Conservation (phyloP, 2,888 invertebrate species). For the Drosophila trichaetosa region DNA sequence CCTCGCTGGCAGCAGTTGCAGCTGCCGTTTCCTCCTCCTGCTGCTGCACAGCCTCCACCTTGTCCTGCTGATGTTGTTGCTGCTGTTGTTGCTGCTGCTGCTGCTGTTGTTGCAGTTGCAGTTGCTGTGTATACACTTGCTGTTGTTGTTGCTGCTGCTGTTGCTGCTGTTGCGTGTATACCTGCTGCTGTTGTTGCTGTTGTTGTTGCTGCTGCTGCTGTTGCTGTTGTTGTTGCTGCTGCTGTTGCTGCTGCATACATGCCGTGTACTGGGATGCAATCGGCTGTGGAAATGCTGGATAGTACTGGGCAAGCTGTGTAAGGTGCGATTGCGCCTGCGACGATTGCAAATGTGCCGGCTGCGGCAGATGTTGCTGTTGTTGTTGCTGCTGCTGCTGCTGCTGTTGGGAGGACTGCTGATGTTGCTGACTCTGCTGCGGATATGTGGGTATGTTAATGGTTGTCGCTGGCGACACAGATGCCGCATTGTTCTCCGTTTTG, state of each 20-base stretch:
- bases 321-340: slow-evolving; percentile 90
- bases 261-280: slow-evolving; percentile 84
- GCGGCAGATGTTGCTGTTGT: slow-evolving; percentile 86
- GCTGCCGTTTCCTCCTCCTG: slow-evolving; percentile 71
- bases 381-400: slow-evolving; percentile 82
- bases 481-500: slow-evolving; percentile 82
- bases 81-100: slow-evolving; percentile 75
- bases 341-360: slow-evolving; percentile 91
- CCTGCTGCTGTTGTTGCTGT: slow-evolving; percentile 77
- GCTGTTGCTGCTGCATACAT: slow-evolving; percentile 83
- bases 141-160: slow-evolving; percentile 68
- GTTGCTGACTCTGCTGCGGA: slow-evolving; percentile 85
- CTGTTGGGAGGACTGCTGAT: slow-evolving; percentile 70
- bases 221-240: slow-evolving; percentile 70
- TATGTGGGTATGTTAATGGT: slow-evolving; percentile 83
- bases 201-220: slow-evolving; percentile 82
- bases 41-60: slow-evolving; percentile 62
- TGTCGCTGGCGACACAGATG: slow-evolving; percentile 81
- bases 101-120: slow-evolving; percentile 67
- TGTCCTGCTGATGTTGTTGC: slow-evolving; percentile 65
- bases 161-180: slow-evolving; percentile 68
- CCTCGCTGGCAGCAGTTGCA: slow-evolving; percentile 86
- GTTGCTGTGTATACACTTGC: slow-evolving; percentile 71
- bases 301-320: slow-evolving; percentile 86
- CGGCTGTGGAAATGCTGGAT: slow-evolving; percentile 84